Base-by-base conservation (phyloP, 2,113 vertebrate genomes). In the Cottus gobio region DNA sequence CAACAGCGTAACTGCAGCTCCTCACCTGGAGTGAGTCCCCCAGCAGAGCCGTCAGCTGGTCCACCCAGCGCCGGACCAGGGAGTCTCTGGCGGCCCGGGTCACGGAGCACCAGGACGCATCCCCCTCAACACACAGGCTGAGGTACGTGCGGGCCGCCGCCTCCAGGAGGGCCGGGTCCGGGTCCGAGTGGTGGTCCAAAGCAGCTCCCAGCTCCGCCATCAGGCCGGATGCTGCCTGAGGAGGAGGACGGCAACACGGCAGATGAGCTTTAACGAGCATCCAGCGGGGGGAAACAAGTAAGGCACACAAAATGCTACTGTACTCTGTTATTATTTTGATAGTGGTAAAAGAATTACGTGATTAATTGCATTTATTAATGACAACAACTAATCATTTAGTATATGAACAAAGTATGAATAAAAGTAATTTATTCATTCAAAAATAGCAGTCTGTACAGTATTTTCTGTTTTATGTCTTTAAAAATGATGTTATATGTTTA, bases 81-180 rank as follows among this genome's bases (percentile, higher is more conserved):
- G 94, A 77, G 89, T 93, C 93, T 72, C 93, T 92, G 68, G 95
- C 93, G 8, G 60, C 4, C 63, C 57, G 85, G 10, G 94, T 94
- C 22, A 54, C 34, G 31, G 80, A 72, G 73, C 92, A 79, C 82
- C 93, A 90, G 46, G 84, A 75, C 36, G 87, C 75, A 68, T 91
- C 94, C 64, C 93, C 94, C 8, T 52, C 36, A 7, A 1, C 76
- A 79, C 95, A 95, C 79, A 98, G 94, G 12, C 89, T 78, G 77
- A 88, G 91, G 5, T 94, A 97, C 1, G 95, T 84, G 54, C 95
- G 95, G 37, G 97, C 94, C 18, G 95, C 95, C 2, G 94, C 94
- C 89, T 97, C 96, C 28, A 97, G 93, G 28, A 97, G 91, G 15
- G 84, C 92, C 0, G 89, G 15, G 30, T 92, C 91, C 0, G 94